Base-by-base conservation (phyloP, 2,888 invertebrate genomes). In the Odontocolon sp. region DNA sequence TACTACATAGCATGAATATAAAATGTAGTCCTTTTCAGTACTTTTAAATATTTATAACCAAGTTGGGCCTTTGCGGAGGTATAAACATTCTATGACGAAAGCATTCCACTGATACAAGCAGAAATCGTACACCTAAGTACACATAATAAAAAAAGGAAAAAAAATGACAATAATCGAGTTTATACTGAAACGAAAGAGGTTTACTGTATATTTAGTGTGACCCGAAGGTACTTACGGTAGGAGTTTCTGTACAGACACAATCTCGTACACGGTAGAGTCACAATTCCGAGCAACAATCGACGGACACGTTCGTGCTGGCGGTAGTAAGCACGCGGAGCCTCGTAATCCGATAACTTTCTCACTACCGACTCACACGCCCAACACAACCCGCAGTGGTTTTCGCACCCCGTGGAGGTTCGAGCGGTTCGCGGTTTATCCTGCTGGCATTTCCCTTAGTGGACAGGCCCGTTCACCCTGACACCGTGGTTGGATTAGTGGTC, bases 271-370 rank as follows among this genome's bases (percentile, higher is more conserved):
- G 14, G 45, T 2, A 9, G 2, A 28, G 40, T 26, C 23, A 26
- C 47, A 31, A 54, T 33, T 47, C n/a, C 47, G 54, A n/a, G 16
- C 26, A 16, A 54, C 66, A 52, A 54, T 28, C 40, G 66, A 54
- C 42, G 40, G 47, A 11, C 50, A 40, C 23, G 52, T 66, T 42
- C 52, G 52, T 52, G 52, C 42, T n/a, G 54, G 5, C 38, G 36
- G 36, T 38, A 40, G 23, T 31, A 66, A 40, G 52, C 26, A 66
- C 66, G 66, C 66, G 54, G 40, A 38, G 5, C 23, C 9, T 9
- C 52, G 68, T 80, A 81, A 82, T 79, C 82, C 80, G 83, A 82
- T 83, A 83, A 83, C 79, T 82, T 83, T 80, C 78, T 83, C 81
- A 81, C 77, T 68, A 76, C 14, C 23, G 42, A 67, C 56, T 56